These are phyloP conservation scores for Torymus auratus DNA, from an alignment of 2,888 invertebrate genomes.

Conservation along the genomic window DNA sequence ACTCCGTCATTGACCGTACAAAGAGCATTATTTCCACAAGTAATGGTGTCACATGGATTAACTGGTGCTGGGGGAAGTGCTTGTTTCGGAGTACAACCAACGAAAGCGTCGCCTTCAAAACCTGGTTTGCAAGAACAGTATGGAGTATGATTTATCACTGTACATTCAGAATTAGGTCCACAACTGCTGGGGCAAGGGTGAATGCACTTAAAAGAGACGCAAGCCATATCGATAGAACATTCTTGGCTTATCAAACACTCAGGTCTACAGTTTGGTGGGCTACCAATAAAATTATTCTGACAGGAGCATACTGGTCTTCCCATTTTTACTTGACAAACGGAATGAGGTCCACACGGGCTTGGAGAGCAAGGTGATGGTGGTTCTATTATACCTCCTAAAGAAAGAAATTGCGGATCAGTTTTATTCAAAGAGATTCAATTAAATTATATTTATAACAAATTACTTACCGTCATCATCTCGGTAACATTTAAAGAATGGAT, in stretches of 20 bases:
- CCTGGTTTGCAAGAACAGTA: constrained; percentile 88
- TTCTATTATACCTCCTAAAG: constrained; percentile 71
- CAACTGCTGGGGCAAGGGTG: constrained; percentile 89
- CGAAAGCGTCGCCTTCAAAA: constrained; percentile 90
- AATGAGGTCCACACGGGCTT: constrained; percentile 86
- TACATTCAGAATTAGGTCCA: constrained; percentile 88
- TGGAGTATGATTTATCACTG: constrained; percentile 88
- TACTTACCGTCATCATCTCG: constrained; percentile 20
- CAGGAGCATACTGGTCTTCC: constrained; percentile 89
- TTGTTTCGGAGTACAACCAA: constrained; percentile 82
- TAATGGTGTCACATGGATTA: constrained; percentile 87
- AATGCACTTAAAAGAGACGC: constrained; percentile 88
- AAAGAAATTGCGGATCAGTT: neutral
- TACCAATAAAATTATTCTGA: constrained; percentile 86
- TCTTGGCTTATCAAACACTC: constrained; percentile 91
- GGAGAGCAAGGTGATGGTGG: constrained; percentile 79
- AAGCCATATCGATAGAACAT: constrained; percentile 87
- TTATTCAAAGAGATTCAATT: no score
- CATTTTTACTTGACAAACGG: constrained; percentile 88
- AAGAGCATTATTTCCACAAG: constrained; percentile 90
- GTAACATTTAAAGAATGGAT: constrained; percentile 86
- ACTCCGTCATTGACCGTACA: constrained; percentile 84
- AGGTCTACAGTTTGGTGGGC: constrained; percentile 88
- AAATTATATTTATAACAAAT: no score
- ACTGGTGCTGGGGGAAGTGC: constrained; percentile 63